Evolutionary conservation across 2,888 invertebrate species (phyloP), one percentile per base, ranked within the genome.

Genomic region (Chorisops tibialis): DNA sequence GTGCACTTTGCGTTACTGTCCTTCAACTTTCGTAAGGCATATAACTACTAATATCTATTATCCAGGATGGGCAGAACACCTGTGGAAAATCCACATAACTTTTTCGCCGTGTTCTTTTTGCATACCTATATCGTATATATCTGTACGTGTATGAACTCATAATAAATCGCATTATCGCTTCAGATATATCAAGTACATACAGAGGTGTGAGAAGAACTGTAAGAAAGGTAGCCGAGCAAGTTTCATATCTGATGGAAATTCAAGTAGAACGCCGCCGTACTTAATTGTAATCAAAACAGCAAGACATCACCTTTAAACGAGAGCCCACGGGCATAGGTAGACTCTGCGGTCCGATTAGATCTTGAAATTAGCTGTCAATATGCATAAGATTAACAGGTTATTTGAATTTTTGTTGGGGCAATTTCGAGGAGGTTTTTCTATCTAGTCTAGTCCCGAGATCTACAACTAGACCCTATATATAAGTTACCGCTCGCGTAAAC

Each of bases 301-400:
- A 56, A 56, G 56, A 56, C 56, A 45, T 56, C 56, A 45, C 43
- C 56, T 56, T 43, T 45, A 35, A 45, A 56, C 45, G 56, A 45
- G 56, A n/a, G n/a, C 56, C 52, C 56, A 43, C 43, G 43, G 56
- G 7, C 56, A 7, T 18, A 56, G 56, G 45, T 56, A 56, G 18
- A 24, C 43, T 24, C 41, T 30, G 30, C 30, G 56, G 16, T 30
- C 24, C 35, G 59, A 59, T 59, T 59, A 59, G 48, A 59, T 59
- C 59, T 59, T 48, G 48, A 41, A 60, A 49, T 60, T 60, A 49
- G 30, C 59, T 60, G 59, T 60, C 59, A 60, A 60, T 50, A 41
- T 49, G 59, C 49, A 60, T 39, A 60, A 60, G 50, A 60, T 60
- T 50, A 60, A 60, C 59, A 59, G 49, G 47, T 59, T 59, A 56